These are phyloP conservation scores for Aspiorhynchus laticeps DNA, from an alignment of 2,113 vertebrate genomes.

Conservation along the genomic window DNA sequence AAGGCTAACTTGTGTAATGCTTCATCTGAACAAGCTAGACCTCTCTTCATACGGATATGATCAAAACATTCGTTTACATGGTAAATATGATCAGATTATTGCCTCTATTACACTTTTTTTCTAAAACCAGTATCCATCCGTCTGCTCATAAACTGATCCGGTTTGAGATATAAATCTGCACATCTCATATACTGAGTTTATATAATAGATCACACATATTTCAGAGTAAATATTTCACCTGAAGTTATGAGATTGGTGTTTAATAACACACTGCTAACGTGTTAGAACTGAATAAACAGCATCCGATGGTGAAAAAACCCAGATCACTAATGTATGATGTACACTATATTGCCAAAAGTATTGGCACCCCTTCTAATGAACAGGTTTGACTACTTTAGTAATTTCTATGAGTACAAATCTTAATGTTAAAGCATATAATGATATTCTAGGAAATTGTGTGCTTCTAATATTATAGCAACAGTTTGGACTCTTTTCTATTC, in stretches of 20 bases:
- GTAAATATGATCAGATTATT: slow-evolving; percentile 70
- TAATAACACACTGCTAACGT: neutral
- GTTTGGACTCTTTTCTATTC: too few relatives aligned
- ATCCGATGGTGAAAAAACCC: neutral
- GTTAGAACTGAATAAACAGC: neutral
- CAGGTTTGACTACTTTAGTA: too few relatives aligned
- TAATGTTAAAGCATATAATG: too few relatives aligned
- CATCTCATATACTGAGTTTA: neutral
- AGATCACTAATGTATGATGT: too few relatives aligned
- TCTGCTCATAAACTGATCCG: neutral
- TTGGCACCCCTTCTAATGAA: too few relatives aligned
- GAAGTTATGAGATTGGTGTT: neutral
- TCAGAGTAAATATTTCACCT: neutral
- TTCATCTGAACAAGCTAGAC: neutral
- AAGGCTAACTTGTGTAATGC: neutral
- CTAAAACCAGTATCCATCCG: neutral
- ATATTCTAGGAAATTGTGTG: too few relatives aligned
- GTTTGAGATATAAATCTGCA: neutral
- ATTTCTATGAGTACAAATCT: too few relatives aligned
- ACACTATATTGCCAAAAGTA: too few relatives aligned
- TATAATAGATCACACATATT: neutral
- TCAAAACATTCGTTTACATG: slow-evolving; percentile 67
- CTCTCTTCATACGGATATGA: slow-evolving; percentile 21
- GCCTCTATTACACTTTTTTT: slow-evolving; percentile 52
- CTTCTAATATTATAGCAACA: too few relatives aligned